Evolutionary conservation across 2,888 invertebrate species (phyloP).

Genomic region (Lasioglossum vierecki): DNA sequence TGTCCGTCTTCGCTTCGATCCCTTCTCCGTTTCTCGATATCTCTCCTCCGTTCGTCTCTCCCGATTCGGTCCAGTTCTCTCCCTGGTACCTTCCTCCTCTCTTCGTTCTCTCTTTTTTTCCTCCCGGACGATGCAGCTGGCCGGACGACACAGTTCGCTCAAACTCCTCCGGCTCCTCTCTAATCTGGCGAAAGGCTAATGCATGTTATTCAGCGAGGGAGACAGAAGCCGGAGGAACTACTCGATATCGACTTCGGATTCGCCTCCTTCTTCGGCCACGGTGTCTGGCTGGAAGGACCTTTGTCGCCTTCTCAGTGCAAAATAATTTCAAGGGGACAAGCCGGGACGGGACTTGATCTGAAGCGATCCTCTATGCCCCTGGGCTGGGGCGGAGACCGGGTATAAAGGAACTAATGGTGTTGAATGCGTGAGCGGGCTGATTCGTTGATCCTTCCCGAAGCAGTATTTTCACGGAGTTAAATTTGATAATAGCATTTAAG

Average conservation of each 20-base stretch:
- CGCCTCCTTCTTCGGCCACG: conserved; percentile 10
- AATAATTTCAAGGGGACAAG: conserved; percentile 37
- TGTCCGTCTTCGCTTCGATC: conserved; percentile 57
- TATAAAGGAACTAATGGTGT: conserved; percentile 36
- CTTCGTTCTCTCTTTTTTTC: background rate
- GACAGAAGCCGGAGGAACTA: conserved; percentile 50
- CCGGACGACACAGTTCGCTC: conserved; percentile 30
- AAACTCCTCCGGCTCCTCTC: conserved; percentile 57
- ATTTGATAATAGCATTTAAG: conserved; percentile 14
- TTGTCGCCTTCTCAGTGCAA: conserved; percentile 40
- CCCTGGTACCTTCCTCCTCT: background rate
- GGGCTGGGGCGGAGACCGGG: background rate
- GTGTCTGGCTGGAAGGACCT: conserved; percentile 1
- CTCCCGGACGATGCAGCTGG: conserved; percentile 28
- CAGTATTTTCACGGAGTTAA: background rate
- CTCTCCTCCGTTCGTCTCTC: conserved; percentile 19
- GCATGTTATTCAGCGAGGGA: conserved; percentile 71
- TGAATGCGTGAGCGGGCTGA: conserved; percentile 32
- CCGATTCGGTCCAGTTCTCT: background rate
- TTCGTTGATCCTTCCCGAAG: conserved; percentile 28
- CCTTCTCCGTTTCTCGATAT: conserved; percentile 9
- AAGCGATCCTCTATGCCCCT: conserved; percentile 35
- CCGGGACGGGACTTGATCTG: conserved; percentile 13
- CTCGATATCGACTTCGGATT: conserved; percentile 69
- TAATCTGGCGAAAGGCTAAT: conserved; percentile 72